These are phyloP conservation scores for Dynastes maya DNA, from an alignment of 2,888 invertebrate species.

Conservation along the genomic window DNA sequence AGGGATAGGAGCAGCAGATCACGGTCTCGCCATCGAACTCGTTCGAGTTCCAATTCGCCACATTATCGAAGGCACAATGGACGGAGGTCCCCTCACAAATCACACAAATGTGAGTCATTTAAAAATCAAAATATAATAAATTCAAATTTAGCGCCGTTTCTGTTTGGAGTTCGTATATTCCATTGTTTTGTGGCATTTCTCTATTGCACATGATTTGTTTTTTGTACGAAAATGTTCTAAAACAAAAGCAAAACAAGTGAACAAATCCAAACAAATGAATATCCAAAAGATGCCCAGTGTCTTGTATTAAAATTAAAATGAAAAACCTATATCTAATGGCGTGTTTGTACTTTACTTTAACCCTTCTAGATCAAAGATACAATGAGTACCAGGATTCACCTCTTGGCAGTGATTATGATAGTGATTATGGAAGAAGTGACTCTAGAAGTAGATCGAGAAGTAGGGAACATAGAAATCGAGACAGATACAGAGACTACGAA, in stretches of 20 bases:
- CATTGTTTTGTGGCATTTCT: neutral
- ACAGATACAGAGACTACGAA: slow-evolving; percentile 64
- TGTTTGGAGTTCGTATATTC: neutral
- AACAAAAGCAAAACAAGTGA: no score
- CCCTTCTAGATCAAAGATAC: slow-evolving; percentile 59
- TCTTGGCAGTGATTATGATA: slow-evolving; percentile 67
- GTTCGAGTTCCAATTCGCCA: slow-evolving; percentile 65
- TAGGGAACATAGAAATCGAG: slow-evolving; percentile 63
- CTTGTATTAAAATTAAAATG: no score
- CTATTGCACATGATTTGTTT: no score
- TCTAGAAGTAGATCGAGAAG: slow-evolving; percentile 65
- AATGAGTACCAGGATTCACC: slow-evolving; percentile 61
- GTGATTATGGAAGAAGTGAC: slow-evolving; percentile 64
- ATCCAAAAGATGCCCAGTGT: no score
- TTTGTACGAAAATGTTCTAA: no score
- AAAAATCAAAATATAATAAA: neutral
- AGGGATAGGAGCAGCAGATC: slow-evolving; percentile 64
- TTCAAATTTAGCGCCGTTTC: slow-evolving; percentile 15
- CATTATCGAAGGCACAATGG: slow-evolving; percentile 63
- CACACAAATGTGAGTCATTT: slow-evolving; percentile 48
- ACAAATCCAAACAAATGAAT: no score
- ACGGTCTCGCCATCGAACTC: slow-evolving; percentile 62
- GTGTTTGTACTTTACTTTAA: neutral
- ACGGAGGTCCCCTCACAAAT: slow-evolving; percentile 53
- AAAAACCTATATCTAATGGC: no score